These are phyloP conservation scores for Parazoanthus darwini DNA, from an alignment of 92 coral and sea anemone species.

Conservation along the genomic window DNA sequence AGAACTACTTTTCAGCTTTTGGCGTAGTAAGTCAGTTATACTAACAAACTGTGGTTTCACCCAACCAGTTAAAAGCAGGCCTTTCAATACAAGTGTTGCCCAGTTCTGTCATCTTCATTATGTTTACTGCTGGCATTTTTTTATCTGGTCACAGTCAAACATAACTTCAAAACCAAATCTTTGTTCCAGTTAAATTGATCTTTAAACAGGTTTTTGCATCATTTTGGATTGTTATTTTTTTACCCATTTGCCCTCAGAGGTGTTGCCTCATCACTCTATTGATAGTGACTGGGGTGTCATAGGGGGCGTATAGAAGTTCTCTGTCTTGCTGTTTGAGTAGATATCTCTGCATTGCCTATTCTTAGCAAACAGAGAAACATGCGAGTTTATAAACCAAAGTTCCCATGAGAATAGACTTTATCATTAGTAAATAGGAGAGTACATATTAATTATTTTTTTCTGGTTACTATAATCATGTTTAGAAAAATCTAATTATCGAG, in stretches of 20 bases:
- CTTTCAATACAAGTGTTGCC: no score
- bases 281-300: slow-evolving; percentile 59
- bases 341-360: background rate
- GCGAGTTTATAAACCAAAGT: background rate
- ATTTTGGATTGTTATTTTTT: slow-evolving; percentile 13
- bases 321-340: slow-evolving; percentile 33
- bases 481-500: no score
- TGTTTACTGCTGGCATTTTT: no score
- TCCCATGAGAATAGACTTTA: no score
- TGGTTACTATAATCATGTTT: no score
- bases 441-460: no score
- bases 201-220: no score
- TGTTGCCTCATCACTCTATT: slow-evolving; percentile 47
- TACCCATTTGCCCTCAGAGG: slow-evolving; percentile 31
- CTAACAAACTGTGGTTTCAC: background rate
- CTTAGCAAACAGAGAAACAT: slow-evolving; percentile 9
- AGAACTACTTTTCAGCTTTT: slow-evolving; percentile 77
- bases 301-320: slow-evolving; percentile 58
- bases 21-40: slow-evolving; percentile 56
- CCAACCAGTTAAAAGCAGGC: background rate
- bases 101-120: no score
- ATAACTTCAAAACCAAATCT: no score
- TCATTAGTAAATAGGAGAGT: no score
- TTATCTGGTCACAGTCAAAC: no score
- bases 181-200: no score